Base-by-base conservation (phyloP, 2,113 vertebrate genomes). In the Eptatretus burgeri region DNA sequence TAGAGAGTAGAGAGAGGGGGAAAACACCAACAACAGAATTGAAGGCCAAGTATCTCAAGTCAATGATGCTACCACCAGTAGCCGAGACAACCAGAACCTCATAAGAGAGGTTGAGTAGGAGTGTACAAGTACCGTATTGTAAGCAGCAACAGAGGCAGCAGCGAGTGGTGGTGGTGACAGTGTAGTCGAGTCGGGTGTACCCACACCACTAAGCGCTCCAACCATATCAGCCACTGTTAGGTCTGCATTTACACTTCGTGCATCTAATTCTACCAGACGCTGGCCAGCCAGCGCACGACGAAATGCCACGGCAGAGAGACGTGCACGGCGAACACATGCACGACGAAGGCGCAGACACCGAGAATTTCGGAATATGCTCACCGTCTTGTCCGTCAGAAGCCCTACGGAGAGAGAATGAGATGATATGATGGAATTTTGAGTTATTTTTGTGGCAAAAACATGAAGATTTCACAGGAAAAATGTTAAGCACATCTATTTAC, bases 171-270 rank as follows among this genome's bases (percentile, higher is more conserved):
- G 27, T 41, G 27, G 7, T 41, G 27, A 41, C 27, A 41, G 27
- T 7, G 7, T 41, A 3, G 27, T 41, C 7, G 7, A 41, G 3
- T 41, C 27, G 27, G 27, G 27, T 41, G 27, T 3, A 41, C 27
- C 27, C 27, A 11, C 56, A 20, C 56, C 56, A n/a, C n/a, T 60
- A 60, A 98, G 81, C 2, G 85, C 85, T 5, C 81, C 83, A 18
- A 96, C 79, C 70, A 98, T 95, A 69, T 98, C 89, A 41, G 84
- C 80, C 69, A 98, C 93, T 1, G 91, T 93, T 69, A 96, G 85
- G 67, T 98, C 91, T 16, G 86, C 85, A 10, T 98, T 98, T 67
- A 98, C 85, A 19, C 83, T 80, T 0, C 88, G 82, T 10, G 89
- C 85, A 62, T 98, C 85, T 14, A 98, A 78, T 72, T 96, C 89